Evolutionary conservation across 1,140 invertebrate species (phyloP).

Genomic region (Phortica variegata): DNA sequence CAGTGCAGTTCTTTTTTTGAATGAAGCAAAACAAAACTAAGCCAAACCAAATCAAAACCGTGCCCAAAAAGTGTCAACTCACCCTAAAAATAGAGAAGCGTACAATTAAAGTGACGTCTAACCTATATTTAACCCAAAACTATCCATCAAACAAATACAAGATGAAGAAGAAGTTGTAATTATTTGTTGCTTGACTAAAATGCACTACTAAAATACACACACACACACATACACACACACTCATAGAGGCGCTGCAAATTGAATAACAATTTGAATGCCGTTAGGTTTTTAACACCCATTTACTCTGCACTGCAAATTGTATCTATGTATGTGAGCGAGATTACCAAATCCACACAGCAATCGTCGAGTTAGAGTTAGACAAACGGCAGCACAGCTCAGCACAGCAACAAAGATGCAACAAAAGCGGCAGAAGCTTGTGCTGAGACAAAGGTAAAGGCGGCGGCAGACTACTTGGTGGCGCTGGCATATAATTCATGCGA

Average conservation of each 20-base stretch:
- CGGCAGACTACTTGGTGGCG: no score
- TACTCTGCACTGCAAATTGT: conserved; percentile 34
- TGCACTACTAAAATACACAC: no score
- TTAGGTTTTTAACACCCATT: conserved; percentile 51
- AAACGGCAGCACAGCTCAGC: not conserved
- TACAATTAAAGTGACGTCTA: conserved; percentile 32
- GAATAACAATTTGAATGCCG: conserved; percentile 50
- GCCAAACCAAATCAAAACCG: not conserved
- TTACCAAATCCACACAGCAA: conserved; percentile 19
- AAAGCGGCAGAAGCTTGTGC: conserved; percentile 40
- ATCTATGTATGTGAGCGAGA: no score
- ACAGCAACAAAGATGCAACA: conserved; percentile 15
- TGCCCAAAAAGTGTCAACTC: conserved; percentile 43
- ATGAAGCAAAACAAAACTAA: conserved; percentile 14
- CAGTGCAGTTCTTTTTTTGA: conserved; percentile 17
- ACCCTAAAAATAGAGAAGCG: conserved; percentile 26
- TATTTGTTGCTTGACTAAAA: no score
- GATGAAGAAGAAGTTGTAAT: conserved; percentile 14
- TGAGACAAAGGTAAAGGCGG: conserved; percentile 30
- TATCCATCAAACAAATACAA: conserved; percentile 38
- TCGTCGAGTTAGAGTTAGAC: not conserved
- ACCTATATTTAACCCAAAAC: conserved; percentile 53
- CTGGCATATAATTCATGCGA: conserved; percentile 46
- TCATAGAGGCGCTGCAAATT: conserved; percentile 31
- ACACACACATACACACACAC: not conserved